Evolutionary conservation across 1,140 invertebrate genomes (phyloP), one percentile per base, ranked within the genome.

Genomic region (Drosophila serrata): DNA sequence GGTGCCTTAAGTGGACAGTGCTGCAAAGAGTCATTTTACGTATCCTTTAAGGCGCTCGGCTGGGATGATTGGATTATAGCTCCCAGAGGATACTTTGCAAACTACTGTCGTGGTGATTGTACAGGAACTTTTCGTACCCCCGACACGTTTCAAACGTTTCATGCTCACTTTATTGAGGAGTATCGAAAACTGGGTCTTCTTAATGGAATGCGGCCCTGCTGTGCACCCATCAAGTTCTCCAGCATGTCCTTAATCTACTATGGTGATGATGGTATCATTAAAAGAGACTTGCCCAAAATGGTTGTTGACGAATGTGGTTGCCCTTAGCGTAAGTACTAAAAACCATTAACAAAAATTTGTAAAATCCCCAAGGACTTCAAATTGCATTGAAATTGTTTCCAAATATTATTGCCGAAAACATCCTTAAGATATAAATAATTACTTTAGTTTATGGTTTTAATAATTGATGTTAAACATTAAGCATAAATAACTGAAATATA

Each of bases 51-150:
- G 74, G 95, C 97, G 60, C 94, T 99, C 15, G 97, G 97, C 60
- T 99, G 98, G 98, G 97, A 98, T 92, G 97, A 98, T 93, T 98
- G 97, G 97, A 98, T 99, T 85, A 98, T 98, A 70, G 97, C 97
- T 39, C 97, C 98, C 6, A 94, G 95, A 87, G 96, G 96, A 92
- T 98, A 98, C 93, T 97, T 97, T 93, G 97, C 97, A n/a, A 98
- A 98, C 93, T 98, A 98, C 93, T 99, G 98, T 93, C 95, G 96
- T 81, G 98, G 98, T 48, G 96, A 97, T 81, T 99, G 98, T 93
- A 93, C 93, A 15, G 95, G 95, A 31, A 93, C 94, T 5, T 95
- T 96, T 74, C 94, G 97, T 55, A 97, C 96, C 22, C 96, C 96
- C 19, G 96, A 97, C 92, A 96, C 96, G 39, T 97, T 96, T 94